Base-by-base conservation (phyloP, 2,888 invertebrate genomes). In the Acanthopleura granulata region DNA sequence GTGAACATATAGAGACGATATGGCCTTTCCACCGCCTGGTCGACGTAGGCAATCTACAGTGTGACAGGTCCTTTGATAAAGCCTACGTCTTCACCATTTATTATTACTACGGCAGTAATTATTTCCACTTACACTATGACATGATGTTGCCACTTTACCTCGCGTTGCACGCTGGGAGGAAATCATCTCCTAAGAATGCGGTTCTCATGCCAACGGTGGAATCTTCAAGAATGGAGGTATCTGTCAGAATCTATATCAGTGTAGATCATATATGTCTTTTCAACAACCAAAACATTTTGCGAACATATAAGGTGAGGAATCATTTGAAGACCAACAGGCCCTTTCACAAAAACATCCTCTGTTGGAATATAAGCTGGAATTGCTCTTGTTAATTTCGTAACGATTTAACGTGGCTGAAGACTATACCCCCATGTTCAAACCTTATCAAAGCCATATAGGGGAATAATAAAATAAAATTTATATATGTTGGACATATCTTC, bases 121-220 rank as follows among this genome's bases (percentile, higher is more conserved):
- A 85, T 74, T 84, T 81, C 74, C 85, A 85, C 74, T 77, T 85
- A 12, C 84, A 85, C 74, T 84, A 81, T 74, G 85, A 85, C 74
- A 82, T 79, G 66, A 69, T 83, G 73, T 62, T 84, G 29, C 84
- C 85, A 9, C 72, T 81, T 14, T 81, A 74, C 71, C 69, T 66
- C 9, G 30, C 18, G 25, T 6, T 66, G 69, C 69, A 66, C 27
- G 57, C 18, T 57, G 57, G 57, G 57, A 57, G 57, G 57, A 57
- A 57, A 12, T 57, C 57, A 57, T 12, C 57, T 3, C 57, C 12
- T 57, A 27, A 66, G 69, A 80, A 80, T 30, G 74, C 77, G 16
- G 76, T 81, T 22, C 72, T 84, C 40, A 77, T 84, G 74, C 84
- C 84, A 14, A 76, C 78, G 6, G 81, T 84, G n/a, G 84, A 84